Evolutionary conservation across 2,888 invertebrate species (phyloP), one percentile per base, ranked within the genome.

Genomic region (Taphrorychus bicolor): DNA sequence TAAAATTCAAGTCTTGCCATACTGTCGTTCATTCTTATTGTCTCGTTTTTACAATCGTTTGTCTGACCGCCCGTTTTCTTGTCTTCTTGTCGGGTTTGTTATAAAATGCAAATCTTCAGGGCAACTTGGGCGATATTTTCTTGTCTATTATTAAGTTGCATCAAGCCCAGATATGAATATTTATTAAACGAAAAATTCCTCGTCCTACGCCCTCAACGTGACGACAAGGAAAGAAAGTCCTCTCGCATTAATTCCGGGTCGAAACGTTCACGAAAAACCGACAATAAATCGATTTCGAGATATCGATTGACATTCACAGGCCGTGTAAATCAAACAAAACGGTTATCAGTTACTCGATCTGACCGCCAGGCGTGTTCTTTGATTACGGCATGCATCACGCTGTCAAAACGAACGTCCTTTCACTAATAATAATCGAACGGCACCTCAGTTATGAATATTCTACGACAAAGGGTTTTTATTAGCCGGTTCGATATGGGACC

Each of bases 1-100:
- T 79, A 78, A 78, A 79, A 79, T 79, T 78, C 79, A 76, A 67
- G 77, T 77, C 77, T 79, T 74, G 78, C 77, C 78, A 77, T 78
- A 77, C 77, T 45, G 54, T 57, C 42, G 66, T 66, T 60, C 76
- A 76, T 78, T 16, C 75, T 76, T 77, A 76, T 79, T 77, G 77
- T 76, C 76, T 76, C 72, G 73, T 66, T 66, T 69, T 70, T 70
- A 73, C 70, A 73, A 74, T 74, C 77, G 77, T 79, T 80, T 79
- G 79, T 79, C 78, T 73, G 75, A 72, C 76, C 77, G 77, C 17
- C 22, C 76, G 74, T 75, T 78, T 78, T 78, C 77, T 73, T 75
- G 73, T 72, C 71, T 71, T 73, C 71, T 75, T 74, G 73, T 69
- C 72, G 74, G 73, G 73, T 76, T 75, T 69, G 76, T 77, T 77